Base-by-base conservation (phyloP, 2,797 vertebrate genomes). In the Intellagama lesueurii region DNA sequence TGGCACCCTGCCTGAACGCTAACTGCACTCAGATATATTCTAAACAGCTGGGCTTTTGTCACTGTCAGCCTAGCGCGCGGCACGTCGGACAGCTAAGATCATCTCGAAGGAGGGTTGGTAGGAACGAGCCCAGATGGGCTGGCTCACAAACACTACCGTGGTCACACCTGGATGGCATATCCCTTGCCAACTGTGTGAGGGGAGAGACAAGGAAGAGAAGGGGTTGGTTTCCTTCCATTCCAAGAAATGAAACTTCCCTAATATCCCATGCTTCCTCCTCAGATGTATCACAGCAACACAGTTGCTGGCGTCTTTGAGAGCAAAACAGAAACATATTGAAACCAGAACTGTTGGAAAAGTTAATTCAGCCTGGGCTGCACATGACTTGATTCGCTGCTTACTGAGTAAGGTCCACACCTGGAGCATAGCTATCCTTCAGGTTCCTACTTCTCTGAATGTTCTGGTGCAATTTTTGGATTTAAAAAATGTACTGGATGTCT, bases 1-100 rank as follows among this genome's bases (percentile, higher is more conserved):
- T 85, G 82, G 76, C 76, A 4, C 12, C 1, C 35, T 4, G 88
- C 88, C 82, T 52, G 66, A 66, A 70, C 77, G 35, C n/a, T 60
- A 78, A 83, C 81, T 77, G 17, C 6, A 47, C 81, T 88, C 81
- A 35, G 30, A 80, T 79, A 80, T 79, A 80, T 85, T 85, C 75
- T 85, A 56, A 80, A 89, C 88, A 89, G 75, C 82, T 89, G 88
- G 88, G 88, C 82, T 77, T 89, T 85, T 79, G 47, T 83, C 66
- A 79, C 82, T 40, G 64, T 84, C 47, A 79, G 75, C 40, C 73
- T 70, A 47, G 44, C 76, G 30, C 35, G 24, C 22, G 40, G 35
- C 82, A 72, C 88, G 6, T 56, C 69, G 49, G 82, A 79, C 49
- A 72, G 82, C 75, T 60, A 47, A 79, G 73, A n/a, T 72, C 32